Evolutionary conservation across 2,888 invertebrate genomes (phyloP).

Genomic region (Pollenia labialis): DNA sequence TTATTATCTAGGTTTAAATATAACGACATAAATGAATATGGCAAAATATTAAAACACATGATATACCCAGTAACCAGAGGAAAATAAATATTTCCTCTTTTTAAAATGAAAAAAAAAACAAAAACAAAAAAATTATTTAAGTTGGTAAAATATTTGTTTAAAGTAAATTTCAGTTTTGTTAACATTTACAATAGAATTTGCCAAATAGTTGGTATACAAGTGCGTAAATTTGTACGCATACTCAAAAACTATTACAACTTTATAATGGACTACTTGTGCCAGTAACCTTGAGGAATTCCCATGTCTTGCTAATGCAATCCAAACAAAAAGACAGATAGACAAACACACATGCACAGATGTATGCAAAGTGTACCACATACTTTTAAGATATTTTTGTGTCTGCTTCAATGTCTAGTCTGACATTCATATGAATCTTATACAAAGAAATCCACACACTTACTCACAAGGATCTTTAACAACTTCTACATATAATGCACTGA

Average conservation of each 20-base stretch:
- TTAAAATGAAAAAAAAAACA: neutral
- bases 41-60: neutral
- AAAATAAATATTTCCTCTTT: too few species aligned
- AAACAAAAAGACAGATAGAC: neutral
- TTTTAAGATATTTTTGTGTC: slow-evolving; percentile 67
- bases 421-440: slow-evolving; percentile 59
- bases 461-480: neutral
- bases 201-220: neutral
- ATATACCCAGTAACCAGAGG: too few species aligned
- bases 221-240: slow-evolving; percentile 36
- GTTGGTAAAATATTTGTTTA: neutral
- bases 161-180: neutral
- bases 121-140: neutral
- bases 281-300: slow-evolving; percentile 83
- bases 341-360: neutral
- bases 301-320: slow-evolving; percentile 63
- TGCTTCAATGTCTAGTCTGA: slow-evolving; percentile 61
- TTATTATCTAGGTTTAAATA: slow-evolving; percentile 3
- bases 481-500: slow-evolving; percentile 45
- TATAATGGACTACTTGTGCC: slow-evolving; percentile 66
- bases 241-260: slow-evolving; percentile 50
- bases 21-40: neutral
- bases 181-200: neutral
- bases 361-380: slow-evolving; percentile 52
- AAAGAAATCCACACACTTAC: slow-evolving; percentile 22